A percentile compares a stretch with the other conserved stretches of the same genome.
These are phyloP conservation scores for Trichomalopsis sarcophagae DNA, from an alignment of 1,140 invertebrate species.

Conservation along the genomic window DNA sequence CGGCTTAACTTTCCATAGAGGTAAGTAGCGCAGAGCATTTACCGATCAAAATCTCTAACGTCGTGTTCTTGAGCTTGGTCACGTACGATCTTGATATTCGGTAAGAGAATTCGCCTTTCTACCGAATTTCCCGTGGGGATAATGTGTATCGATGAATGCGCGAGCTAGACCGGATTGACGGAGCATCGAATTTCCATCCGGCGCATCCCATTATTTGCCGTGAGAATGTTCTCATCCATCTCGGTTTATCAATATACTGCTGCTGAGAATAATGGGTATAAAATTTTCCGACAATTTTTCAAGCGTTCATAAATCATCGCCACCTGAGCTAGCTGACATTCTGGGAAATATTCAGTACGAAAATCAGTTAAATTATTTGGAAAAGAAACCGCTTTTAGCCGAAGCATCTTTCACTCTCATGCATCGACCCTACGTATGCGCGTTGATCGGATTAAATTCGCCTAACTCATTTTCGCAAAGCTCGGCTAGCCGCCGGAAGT, in stretches of 20 bases:
- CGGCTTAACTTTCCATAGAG: neutral
- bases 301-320: too few relatives aligned
- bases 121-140: neutral
- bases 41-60: neutral
- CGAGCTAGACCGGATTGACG: neutral
- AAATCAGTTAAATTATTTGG: too few relatives aligned
- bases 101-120: neutral
- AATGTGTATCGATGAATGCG: neutral
- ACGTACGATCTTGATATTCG: neutral
- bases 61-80: neutral
- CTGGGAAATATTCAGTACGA: too few relatives aligned
- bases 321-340: too few relatives aligned
- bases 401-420: too few relatives aligned
- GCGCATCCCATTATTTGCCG: neutral
- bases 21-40: neutral
- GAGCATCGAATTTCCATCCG: neutral
- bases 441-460: too few relatives aligned
- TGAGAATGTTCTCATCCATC: neutral
- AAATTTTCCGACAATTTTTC: too few relatives aligned
- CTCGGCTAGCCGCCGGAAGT: too few relatives aligned
- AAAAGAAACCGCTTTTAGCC: too few relatives aligned
- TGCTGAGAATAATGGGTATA: too few relatives aligned
- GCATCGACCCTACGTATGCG: too few relatives aligned
- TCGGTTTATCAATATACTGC: neutral
- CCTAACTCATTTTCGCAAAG: too few relatives aligned